Percentiles rank a stretch among this genome's conserved stretches.
These are phyloP conservation scores for Zaprionus vittiger DNA, from an alignment of 1,140 invertebrate species.

Conservation along the genomic window DNA sequence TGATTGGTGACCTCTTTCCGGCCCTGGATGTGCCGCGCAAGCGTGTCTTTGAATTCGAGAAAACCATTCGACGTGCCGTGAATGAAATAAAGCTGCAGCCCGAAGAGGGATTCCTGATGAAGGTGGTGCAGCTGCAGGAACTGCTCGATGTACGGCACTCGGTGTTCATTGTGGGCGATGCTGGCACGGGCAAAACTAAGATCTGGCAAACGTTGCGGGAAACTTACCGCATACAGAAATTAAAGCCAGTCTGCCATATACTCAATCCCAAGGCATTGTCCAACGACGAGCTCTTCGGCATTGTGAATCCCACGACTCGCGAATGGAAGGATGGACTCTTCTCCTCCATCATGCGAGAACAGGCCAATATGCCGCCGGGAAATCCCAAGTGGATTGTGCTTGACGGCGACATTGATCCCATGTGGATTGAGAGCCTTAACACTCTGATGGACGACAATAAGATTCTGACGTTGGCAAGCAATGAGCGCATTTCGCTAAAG, in stretches of 20 bases:
- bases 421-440: conserved; percentile 98
- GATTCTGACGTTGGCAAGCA: conserved; percentile 95
- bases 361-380: conserved; percentile 90
- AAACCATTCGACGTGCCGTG: conserved; percentile 88
- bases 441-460: conserved; percentile 95
- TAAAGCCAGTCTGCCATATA: conserved; percentile 94
- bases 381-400: conserved; percentile 98
- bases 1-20: conserved; percentile 93
- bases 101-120: conserved; percentile 92
- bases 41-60: conserved; percentile 91
- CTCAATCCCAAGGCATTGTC: conserved; percentile 98
- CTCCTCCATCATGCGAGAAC: conserved; percentile 96
- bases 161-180: conserved; percentile 93
- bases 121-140: conserved; percentile 94
- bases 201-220: conserved; percentile 94
- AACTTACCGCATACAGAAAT: conserved; percentile 91
- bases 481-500: conserved; percentile 96
- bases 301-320: conserved; percentile 96
- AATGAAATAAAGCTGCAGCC: conserved; percentile 92
- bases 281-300: conserved; percentile 97
- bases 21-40: conserved; percentile 92
- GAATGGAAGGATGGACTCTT: conserved; percentile 99
- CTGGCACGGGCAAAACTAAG: conserved; percentile 93
- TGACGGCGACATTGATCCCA: conserved; percentile 98
- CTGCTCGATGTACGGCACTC: conserved; percentile 94